Percentiles rank a stretch among this genome's conserved stretches.
These are phyloP conservation scores for Gambusia affinis DNA, from an alignment of 2,113 vertebrate genomes.

Conservation along the genomic window DNA sequence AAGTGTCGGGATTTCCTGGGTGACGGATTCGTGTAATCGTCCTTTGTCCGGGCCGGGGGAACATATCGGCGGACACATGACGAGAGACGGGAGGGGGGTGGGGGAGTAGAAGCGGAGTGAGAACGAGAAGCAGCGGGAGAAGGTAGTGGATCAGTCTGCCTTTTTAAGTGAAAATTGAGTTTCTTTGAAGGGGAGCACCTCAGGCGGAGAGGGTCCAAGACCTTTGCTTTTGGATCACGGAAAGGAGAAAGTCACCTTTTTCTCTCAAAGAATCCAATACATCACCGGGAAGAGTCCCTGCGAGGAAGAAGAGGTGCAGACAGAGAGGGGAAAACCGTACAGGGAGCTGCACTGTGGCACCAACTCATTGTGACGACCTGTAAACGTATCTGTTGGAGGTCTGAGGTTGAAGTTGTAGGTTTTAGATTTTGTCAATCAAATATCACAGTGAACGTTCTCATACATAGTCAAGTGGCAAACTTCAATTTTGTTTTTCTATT, in stretches of 20 bases:
- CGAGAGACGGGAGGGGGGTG: constrained; percentile 23
- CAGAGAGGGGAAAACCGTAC: constrained; percentile 1
- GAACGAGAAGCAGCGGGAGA: constrained; percentile 19
- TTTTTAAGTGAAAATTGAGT: constrained; percentile 71
- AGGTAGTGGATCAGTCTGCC: constrained; percentile 39
- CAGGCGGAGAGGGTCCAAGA: constrained; percentile 50
- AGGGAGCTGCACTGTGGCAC: constrained; percentile 5
- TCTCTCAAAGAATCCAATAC: constrained; percentile 14
- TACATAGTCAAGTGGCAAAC: too few species aligned
- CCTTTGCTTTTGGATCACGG: constrained; percentile 42
- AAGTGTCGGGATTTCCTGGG: constrained; percentile 76
- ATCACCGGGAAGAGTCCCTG: constrained; percentile 20
- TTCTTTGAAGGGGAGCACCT: constrained; percentile 62
- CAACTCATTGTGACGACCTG: not conserved
- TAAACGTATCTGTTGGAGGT: not conserved
- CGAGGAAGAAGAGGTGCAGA: constrained; percentile 9
- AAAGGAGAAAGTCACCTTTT: constrained; percentile 48
- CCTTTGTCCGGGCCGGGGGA: constrained; percentile 49
- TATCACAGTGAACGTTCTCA: too few species aligned
- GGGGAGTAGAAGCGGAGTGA: constrained; percentile 2
- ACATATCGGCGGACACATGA: constrained; percentile 45
- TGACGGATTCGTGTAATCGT: constrained; percentile 76
- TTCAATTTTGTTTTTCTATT: too few species aligned
- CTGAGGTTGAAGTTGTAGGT: not conserved
- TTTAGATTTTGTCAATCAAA: not conserved